Evolutionary conservation across 2,113 vertebrate species (phyloP), one percentile per base, ranked within the genome.

Genomic region (Myocastor coypus): DNA sequence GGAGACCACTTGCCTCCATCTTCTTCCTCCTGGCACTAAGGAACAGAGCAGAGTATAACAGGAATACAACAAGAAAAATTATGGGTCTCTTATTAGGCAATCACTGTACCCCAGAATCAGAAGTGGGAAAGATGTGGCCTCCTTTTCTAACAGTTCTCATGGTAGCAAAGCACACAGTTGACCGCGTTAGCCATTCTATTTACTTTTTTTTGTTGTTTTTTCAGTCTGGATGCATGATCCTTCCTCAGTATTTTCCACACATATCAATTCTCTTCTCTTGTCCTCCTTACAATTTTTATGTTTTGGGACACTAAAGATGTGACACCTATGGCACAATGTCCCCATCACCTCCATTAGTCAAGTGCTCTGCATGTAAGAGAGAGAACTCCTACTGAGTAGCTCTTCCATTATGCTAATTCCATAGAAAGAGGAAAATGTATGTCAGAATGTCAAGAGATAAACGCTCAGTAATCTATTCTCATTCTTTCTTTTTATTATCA

Each of bases 341-440:
- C 13, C 46, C 3, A 61, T 0, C 10, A 28, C 3, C 42, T 85
- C 57, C 37, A 77, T 69, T 87, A 83, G 26, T 28, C 40, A 92
- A 94, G 83, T 64, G 13, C 2, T 77, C 52, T 77, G 37, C 32
- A 37, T 83, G 57, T 30, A 26, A 28, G 61, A 32, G 30, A 73
- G n/a, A 89, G 42, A 92, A 87, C 69, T 7, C 32, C 4, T 0
- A 20, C 89, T 88, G 52, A 85, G 68, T 22, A 73, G 80, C 83
- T 61, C 83, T 30, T 3, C 69, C 26, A 13, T 63, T 63, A 81
- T 68, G 22, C 7, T 59, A 75, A 93, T 91, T 91, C 75, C 57
- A 93, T 26, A 73, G 13, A 83, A 83, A 55, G n/a, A 77, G 2
- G 80, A 96, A 91, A 87, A 83, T 57, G 81, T 83, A 64, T 63